Base-by-base conservation (phyloP, 2,113 vertebrate genomes). In the Podarcis muralis region DNA sequence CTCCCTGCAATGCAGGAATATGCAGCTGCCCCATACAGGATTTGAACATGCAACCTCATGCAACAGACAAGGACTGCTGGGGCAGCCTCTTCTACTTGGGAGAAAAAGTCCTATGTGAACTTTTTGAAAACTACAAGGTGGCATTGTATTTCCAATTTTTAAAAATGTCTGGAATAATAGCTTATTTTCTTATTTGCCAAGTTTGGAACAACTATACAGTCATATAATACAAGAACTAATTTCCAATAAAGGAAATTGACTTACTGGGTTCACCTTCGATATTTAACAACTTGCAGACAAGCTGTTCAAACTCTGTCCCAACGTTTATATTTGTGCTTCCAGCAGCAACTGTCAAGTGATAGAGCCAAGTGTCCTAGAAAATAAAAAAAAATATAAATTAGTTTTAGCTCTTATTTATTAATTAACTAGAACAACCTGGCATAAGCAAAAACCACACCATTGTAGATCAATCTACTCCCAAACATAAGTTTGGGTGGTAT, bases 301-400 rank as follows among this genome's bases (percentile, higher is more conserved):
- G 97, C 88, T 99, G 98, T 94, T 99, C 99, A 90, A 99, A 99
- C 94, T 99, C 99, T 0, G 99, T 99, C 91, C 99, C 99, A 88
- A 98, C 98, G 89, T 97, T 98, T 16, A 97, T 97, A 93, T 93
- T 96, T 30, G 95, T 97, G 94, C 96, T 97, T 95, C 98, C 98
- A 35, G 98, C 98, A 88, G 98, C 98, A 93, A 99, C 97, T 1
- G 97, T 98, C 93, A 99, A 96, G 94, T 99, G 98, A 94, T 99
- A 99, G 90, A 99, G 97, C 99, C 99, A 99, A 0, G 97, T 97
- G 11, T 98, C 98, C 99, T 99, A 81, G 57, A 89, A 95, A 69
- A 94, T 83, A 94, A 92, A 94, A 83, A 71, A 74, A 30, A 57
- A 18, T 66, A 37, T 71, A 71, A 75, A 37, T 59, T 35, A 35